phyloP scores from a whole-genome alignment of 1,140 invertebrate genomes.

The Ceratina calcarata region DNA sequence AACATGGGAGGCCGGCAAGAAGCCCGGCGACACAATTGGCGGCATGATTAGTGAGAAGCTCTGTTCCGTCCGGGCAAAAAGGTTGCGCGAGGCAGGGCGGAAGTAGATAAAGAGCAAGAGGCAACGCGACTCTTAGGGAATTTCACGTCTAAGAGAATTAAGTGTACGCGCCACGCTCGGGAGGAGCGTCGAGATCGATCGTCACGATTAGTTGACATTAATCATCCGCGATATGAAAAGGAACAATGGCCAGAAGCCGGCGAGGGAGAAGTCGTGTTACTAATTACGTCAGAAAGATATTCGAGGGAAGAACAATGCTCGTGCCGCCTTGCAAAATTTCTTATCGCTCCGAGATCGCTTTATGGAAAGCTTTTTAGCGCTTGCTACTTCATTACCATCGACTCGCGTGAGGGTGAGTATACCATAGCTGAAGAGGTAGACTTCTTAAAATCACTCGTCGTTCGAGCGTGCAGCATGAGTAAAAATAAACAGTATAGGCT shows the following conservation, averaged over 20 bases:
- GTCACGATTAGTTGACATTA: slow-evolving; percentile 44
- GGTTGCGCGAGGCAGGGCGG: not conserved
- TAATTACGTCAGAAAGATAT: slow-evolving; percentile 45
- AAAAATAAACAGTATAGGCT: too few species aligned
- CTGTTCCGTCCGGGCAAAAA: not conserved
- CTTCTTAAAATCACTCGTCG: too few species aligned
- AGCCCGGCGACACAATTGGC: slow-evolving; percentile 10
- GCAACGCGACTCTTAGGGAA: slow-evolving; percentile 6
- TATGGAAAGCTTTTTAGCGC: slow-evolving; percentile 3
- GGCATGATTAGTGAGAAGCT: not conserved
- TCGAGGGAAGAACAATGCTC: slow-evolving; percentile 32
- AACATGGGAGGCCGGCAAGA: not conserved
- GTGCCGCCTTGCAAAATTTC: slow-evolving; percentile 28
- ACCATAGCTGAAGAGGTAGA: too few species aligned
- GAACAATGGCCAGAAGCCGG: slow-evolving; percentile 31
- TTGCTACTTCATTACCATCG: slow-evolving; percentile 10
- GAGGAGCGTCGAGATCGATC: slow-evolving; percentile 33
- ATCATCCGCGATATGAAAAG: slow-evolving; percentile 47
- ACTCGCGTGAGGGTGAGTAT: too few species aligned
- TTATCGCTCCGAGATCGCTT: slow-evolving; percentile 20
- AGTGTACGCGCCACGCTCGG: slow-evolving; percentile 9
- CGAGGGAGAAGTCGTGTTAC: slow-evolving; percentile 32
- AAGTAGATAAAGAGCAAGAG: slow-evolving; percentile 29
- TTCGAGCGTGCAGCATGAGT: too few species aligned
- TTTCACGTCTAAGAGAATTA: slow-evolving; percentile 37